Conservation (phyloP, 2,797 vertebrate species). For the Notoglanidium macrostoma region DNA sequence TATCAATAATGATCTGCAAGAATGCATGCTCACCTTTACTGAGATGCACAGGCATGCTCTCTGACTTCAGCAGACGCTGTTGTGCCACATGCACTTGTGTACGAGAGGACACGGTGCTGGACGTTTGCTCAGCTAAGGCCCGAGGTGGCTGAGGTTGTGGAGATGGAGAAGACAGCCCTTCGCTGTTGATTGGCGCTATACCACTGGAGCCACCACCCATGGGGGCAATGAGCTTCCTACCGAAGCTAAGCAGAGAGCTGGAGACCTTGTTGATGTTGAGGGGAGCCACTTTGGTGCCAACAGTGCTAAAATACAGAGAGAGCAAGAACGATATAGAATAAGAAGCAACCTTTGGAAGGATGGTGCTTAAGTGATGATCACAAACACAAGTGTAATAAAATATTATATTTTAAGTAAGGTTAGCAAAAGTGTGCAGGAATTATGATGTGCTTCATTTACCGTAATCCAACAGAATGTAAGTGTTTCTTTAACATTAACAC, state of each 20-base stretch:
- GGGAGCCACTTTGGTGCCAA: conserved; percentile 78
- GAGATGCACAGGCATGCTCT: conserved; percentile 96
- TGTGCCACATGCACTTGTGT: conserved; percentile 55
- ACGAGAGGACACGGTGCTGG: conserved; percentile 44
- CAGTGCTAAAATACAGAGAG: conserved; percentile 58
- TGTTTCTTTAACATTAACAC: neutral
- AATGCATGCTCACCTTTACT: conserved; percentile 83
- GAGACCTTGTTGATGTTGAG: conserved; percentile 98
- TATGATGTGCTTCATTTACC: neutral
- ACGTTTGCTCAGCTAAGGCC: conserved; percentile 62
- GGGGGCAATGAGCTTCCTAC: conserved; percentile 92
- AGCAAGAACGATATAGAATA: neutral
- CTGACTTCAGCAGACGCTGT: conserved; percentile 91
- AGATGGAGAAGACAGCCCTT: conserved; percentile 63
- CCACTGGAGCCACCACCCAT: conserved; percentile 71
- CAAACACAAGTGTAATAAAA: neutral
- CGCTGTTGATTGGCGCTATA: conserved; percentile 70
- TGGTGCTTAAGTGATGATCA: neutral
- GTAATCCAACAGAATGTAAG: neutral
- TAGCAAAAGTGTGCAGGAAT: neutral
- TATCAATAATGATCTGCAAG: neutral
- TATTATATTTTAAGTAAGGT: neutral
- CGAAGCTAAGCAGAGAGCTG: conserved; percentile 92
- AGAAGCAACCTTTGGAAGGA: neutral
- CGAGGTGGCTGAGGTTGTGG: conserved; percentile 52